Evolutionary conservation across 2,113 vertebrate species (phyloP).

Genomic region (Xiphophorus hellerii): DNA sequence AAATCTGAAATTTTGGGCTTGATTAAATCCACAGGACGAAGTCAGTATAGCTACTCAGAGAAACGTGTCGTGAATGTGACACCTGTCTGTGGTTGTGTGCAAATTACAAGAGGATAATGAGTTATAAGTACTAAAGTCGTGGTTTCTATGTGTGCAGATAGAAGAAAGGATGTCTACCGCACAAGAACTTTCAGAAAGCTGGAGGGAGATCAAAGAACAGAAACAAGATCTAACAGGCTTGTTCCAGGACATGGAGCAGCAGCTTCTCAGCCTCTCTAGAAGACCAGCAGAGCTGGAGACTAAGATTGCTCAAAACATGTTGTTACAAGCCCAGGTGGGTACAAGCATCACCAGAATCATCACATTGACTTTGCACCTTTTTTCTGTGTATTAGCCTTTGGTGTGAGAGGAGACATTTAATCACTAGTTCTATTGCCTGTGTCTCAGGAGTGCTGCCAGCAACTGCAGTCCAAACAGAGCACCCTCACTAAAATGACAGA

Average conservation of each 20-base stretch:
- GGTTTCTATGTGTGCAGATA: constrained; percentile 77
- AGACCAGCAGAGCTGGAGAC: constrained; percentile 90
- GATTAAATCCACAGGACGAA: no score
- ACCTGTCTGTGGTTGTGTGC: neutral
- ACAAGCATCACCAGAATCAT: neutral
- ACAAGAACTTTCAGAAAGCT: constrained; percentile 89
- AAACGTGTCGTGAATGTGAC: neutral
- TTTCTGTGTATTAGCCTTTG: neutral
- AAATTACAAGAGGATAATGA: neutral
- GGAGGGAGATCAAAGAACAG: constrained; percentile 93
- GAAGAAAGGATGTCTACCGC: constrained; percentile 88
- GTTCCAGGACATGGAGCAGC: constrained; percentile 91
- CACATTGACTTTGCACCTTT: neutral
- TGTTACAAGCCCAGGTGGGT: constrained; percentile 90
- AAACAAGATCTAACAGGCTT: constrained; percentile 89
- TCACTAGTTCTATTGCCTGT: neutral
- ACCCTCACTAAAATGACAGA: constrained; percentile 86
- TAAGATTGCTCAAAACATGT: constrained; percentile 93
- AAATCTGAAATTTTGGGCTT: neutral
- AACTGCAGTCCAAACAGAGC: constrained; percentile 87
- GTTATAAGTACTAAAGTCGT: neutral
- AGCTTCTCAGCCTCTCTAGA: constrained; percentile 91
- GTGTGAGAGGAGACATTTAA: neutral
- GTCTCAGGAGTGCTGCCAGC: constrained; percentile 88
- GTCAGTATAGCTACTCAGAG: neutral